Conservation (phyloP, 2,888 invertebrate species). For the Amaurobius ferox region DNA sequence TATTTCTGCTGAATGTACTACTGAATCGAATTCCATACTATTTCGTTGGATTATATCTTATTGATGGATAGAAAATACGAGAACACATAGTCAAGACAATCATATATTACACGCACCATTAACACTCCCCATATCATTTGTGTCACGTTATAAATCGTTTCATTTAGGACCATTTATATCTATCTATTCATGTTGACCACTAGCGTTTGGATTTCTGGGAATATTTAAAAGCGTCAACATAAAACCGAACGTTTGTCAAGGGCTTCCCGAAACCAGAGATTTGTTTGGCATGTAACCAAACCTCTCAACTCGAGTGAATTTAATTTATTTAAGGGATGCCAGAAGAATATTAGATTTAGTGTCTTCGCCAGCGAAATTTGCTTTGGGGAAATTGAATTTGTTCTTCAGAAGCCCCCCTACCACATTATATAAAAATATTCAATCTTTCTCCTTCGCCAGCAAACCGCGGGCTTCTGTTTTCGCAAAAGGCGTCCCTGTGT, state of each 20-base stretch:
- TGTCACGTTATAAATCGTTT: background rate
- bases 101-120: background rate
- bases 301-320: constrained; percentile 43
- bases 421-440: constrained; percentile 14
- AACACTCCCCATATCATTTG: background rate
- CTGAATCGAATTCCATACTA: too few relatives aligned
- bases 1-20: too few relatives aligned
- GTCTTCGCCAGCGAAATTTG: constrained; percentile 57
- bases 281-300: constrained; percentile 69
- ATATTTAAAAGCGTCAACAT: background rate
- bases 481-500: background rate
- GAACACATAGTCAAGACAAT: too few relatives aligned
- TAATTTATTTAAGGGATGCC: constrained; percentile 68
- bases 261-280: constrained; percentile 48
- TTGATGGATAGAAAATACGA: too few relatives aligned
- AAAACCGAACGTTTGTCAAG: constrained; percentile 39
- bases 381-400: constrained; percentile 67
- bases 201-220: background rate
- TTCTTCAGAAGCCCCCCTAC: constrained; percentile 17
- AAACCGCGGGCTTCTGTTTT: background rate
- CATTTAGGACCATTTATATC: background rate
- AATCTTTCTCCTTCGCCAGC: background rate
- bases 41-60: too few relatives aligned
- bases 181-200: background rate
- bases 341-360: constrained; percentile 69